Percentiles rank a stretch among this genome's conserved stretches.
phyloP scores from a whole-genome alignment of 2,797 vertebrate species.

The Echiichthys vipera region DNA sequence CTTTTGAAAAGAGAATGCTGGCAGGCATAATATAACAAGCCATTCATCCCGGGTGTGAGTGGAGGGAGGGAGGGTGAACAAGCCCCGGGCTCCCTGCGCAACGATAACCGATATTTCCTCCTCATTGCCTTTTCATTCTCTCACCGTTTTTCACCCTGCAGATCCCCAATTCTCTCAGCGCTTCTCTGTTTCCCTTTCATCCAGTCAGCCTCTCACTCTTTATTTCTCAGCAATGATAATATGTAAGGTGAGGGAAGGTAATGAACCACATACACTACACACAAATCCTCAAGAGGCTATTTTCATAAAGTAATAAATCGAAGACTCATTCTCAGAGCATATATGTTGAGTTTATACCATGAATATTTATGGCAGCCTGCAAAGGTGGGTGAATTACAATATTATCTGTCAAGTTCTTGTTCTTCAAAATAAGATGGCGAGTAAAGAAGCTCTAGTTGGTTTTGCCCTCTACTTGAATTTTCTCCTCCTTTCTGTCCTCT shows the following conservation, averaged over 20 bases:
- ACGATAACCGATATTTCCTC: conserved; percentile 48
- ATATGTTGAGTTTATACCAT: background rate
- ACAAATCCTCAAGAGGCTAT: background rate
- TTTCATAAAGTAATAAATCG: too few relatives aligned
- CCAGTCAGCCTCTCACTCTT: background rate
- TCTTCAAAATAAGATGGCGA: background rate
- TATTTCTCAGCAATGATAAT: conserved; percentile 21
- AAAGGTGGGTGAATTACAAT: background rate
- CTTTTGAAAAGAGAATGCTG: conserved; percentile 53
- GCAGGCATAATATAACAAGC: conserved; percentile 56
- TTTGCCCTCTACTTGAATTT: background rate
- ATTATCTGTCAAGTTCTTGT: background rate
- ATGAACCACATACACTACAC: background rate
- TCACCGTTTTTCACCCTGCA: conserved; percentile 25
- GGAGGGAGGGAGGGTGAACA: conserved; percentile 19
- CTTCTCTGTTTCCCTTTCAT: conserved; percentile 2
- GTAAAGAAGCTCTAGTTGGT: background rate
- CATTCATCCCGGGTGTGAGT: conserved; percentile 41
- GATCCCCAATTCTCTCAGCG: conserved; percentile 16
- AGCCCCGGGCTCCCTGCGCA: conserved; percentile 33
- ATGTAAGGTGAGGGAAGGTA: background rate
- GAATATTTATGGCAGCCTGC: background rate
- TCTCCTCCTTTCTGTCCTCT: conserved; percentile 7
- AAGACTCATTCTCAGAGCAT: too few relatives aligned
- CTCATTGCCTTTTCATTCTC: conserved; percentile 55